Base-by-base conservation (phyloP, 2,113 vertebrate genomes). In the Mirounga angustirostris region DNA sequence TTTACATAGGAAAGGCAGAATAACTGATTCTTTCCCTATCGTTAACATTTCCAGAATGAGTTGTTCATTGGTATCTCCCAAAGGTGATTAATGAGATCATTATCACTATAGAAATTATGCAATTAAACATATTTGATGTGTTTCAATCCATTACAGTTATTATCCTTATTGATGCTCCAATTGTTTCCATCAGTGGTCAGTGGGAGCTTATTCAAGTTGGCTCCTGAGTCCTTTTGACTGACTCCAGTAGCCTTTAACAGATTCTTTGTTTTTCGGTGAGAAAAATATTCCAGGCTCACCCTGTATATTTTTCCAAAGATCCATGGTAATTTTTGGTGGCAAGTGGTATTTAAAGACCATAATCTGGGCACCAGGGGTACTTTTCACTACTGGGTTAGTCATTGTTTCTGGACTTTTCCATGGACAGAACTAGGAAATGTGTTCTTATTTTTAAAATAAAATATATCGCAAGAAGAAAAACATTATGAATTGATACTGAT, bases 401-500 rank as follows among this genome's bases (percentile, higher is more conserved):
- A 65, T 65, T 85, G 56, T 52, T 79, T 58, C 56, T 43, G 63
- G 36, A 59, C 33, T 71, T 58, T 22, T 40, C 36, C 5, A 15
- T 85, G 58, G 36, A 22, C 56, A 54, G 56, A 91, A 58, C 56
- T 54, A 94, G 63, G 54, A 92, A 89, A 52, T 22, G 2, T n/a
- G 33, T 86, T 85, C 89, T 85, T 84, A 89, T 69, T 86, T 92
- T 71, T 61, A 54, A 36, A 33, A 58, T 71, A 81, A 79, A 63
- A 83, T 59, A 40, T 26, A 91, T 91, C 43, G 7, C 2, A 46
- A 58, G 63, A 73, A 74, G 81, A 89, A 79, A 81, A 89, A 33
- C 12, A 30, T 67, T 33, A 67, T 22, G 7, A 63, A 65, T n/a
- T 40, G 56, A 91, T 74, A 24, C 50, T 26, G 30, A 81, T 81